Percentiles rank a stretch among this genome's conserved stretches.
Conservation (phyloP, 2,113 vertebrate species). For the Nansenia antarctica region DNA sequence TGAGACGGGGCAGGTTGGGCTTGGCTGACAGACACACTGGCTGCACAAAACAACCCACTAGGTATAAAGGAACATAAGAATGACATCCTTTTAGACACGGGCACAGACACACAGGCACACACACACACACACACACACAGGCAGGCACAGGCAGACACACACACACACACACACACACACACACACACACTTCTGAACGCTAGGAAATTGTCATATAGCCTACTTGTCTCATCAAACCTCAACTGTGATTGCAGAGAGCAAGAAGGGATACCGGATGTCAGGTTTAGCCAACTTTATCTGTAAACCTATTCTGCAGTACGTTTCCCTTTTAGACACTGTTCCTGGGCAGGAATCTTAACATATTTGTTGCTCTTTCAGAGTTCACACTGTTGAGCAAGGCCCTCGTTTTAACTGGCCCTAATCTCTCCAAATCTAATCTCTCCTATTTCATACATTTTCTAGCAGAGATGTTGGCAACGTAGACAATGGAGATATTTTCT, state of each 20-base stretch:
- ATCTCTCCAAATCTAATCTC: slow-evolving; percentile 49
- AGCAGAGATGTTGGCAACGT: slow-evolving; percentile 11
- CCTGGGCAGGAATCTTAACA: slow-evolving; percentile 40
- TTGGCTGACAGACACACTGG: background rate
- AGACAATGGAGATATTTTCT: too few species aligned
- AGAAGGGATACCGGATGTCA: background rate
- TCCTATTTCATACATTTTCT: slow-evolving; percentile 49
- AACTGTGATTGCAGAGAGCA: too few species aligned
- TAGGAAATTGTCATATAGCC: too few species aligned
- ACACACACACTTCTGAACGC: too few species aligned
- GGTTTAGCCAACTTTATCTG: background rate
- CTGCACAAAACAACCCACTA: background rate
- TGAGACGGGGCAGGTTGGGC: background rate
- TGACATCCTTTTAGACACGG: too few species aligned
- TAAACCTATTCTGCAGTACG: background rate
- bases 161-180: too few species aligned
- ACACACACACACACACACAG: too few species aligned
- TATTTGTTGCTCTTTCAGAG: slow-evolving; percentile 54
- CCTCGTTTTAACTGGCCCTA: slow-evolving; percentile 32
- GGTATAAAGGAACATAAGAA: background rate
- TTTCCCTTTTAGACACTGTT: background rate
- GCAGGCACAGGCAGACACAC: too few species aligned
- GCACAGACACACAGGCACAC: too few species aligned
- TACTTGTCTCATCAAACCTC: too few species aligned
- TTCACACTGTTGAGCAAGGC: slow-evolving; percentile 35